Percentiles rank a stretch among this genome's conserved stretches.
Evolutionary conservation across 2,113 vertebrate genomes (phyloP).

Genomic region (Tursiops truncatus): DNA sequence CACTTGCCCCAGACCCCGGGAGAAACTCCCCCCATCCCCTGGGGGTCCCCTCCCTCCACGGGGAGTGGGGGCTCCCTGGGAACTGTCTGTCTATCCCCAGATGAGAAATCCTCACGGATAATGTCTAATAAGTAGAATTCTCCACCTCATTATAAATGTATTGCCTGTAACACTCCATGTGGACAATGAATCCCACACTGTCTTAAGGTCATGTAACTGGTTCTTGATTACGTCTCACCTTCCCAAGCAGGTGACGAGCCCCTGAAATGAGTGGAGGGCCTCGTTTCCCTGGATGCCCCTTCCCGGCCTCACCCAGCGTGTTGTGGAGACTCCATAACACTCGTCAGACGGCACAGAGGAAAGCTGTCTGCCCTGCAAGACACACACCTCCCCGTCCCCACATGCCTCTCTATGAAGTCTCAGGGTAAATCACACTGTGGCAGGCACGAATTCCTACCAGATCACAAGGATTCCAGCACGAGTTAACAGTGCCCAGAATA

Average conservation of each 20-base stretch:
- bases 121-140: too few relatives aligned
- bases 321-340: accelerated
- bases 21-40: not conserved
- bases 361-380: not conserved
- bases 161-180: accelerated
- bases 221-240: accelerated
- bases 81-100: accelerated
- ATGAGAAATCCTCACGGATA: not conserved
- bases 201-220: accelerated
- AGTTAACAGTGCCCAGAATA: not conserved
- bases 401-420: not conserved
- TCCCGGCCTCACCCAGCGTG: accelerated
- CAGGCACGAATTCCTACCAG: not conserved
- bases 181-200: not conserved
- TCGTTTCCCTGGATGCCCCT: accelerated
- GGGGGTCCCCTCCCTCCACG: not conserved
- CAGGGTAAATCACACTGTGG: not conserved
- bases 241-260: not conserved
- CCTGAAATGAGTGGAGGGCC: not conserved
- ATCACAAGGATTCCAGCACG: not conserved
- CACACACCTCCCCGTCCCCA: not conserved
- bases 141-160: accelerated
- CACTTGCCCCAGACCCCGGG: accelerated
- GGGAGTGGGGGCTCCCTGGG: not conserved
- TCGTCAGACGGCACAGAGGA: not conserved